Evolutionary conservation across 2,888 invertebrate species (phyloP).

Genomic region (Andricus curvator): DNA sequence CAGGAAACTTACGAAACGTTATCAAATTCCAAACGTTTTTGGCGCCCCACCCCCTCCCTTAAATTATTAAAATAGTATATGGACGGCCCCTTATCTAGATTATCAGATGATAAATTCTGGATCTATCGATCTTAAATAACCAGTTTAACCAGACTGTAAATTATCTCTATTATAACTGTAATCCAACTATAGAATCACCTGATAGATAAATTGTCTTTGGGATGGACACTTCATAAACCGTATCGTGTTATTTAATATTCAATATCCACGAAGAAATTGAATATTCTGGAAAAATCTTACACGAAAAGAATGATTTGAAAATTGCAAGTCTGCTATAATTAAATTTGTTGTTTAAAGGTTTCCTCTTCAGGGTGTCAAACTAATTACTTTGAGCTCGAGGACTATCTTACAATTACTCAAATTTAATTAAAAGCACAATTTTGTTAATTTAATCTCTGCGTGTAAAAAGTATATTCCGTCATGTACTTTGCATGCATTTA

Average conservation of each 20-base stretch:
- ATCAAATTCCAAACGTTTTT: too few relatives aligned
- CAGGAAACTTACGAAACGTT: too few relatives aligned
- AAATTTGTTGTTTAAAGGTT: not conserved
- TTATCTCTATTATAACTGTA: not conserved
- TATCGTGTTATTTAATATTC: too few relatives aligned
- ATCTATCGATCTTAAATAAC: not conserved
- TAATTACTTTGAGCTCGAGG: not conserved
- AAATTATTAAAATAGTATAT: too few relatives aligned
- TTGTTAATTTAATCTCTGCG: not conserved
- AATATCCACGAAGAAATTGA: not conserved
- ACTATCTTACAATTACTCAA: not conserved
- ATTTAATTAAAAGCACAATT: conserved; percentile 1
- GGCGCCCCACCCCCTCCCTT: too few relatives aligned
- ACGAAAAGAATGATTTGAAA: not conserved
- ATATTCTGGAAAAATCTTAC: not conserved
- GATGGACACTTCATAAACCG: not conserved
- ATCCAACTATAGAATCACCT: not conserved
- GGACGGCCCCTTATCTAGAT: not conserved
- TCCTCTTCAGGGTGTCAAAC: not conserved
- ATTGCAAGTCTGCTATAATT: not conserved
- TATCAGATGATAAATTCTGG: not conserved
- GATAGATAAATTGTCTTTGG: not conserved
- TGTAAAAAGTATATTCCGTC: not conserved
- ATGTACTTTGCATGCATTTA: not conserved
- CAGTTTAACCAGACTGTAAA: not conserved